A percentile compares a stretch with the other conserved stretches of the same genome.
Conservation (phyloP, 2,888 invertebrate species). For the Globia sparganii region DNA sequence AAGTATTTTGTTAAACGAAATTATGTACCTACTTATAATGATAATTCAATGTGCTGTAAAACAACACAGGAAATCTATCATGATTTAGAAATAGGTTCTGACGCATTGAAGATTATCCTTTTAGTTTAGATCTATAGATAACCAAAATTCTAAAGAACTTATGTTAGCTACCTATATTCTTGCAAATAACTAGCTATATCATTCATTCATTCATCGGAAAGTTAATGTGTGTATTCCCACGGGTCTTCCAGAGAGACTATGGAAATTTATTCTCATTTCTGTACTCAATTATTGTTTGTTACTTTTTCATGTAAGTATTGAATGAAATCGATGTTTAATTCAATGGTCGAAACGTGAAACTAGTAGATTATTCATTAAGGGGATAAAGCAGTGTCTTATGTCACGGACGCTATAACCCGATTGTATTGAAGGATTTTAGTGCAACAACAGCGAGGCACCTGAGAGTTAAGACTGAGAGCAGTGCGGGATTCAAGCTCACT, state of each 20-base stretch:
- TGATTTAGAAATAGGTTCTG: slow-evolving; percentile 4
- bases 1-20: neutral
- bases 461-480: neutral
- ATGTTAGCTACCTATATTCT: too few relatives aligned
- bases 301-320: neutral
- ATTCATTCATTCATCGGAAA: too few relatives aligned
- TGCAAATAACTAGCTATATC: too few relatives aligned
- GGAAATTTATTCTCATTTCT: neutral
- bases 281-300: slow-evolving; percentile 1
- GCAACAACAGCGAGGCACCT: too few relatives aligned
- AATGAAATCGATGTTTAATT: slow-evolving; percentile 2
- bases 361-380: too few relatives aligned
- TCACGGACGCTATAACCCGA: too few relatives aligned
- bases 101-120: neutral
- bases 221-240: neutral
- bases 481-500: neutral
- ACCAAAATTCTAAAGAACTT: too few relatives aligned
- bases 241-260: slow-evolving; percentile 6
- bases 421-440: too few relatives aligned
- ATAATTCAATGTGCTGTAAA: neutral
- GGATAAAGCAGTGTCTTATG: too few relatives aligned
- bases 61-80: neutral
- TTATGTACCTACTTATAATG: neutral
- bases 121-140: too few relatives aligned
- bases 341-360: neutral